Conservation (phyloP, 2,113 vertebrate species). For the Corythornis madagascariensis region DNA sequence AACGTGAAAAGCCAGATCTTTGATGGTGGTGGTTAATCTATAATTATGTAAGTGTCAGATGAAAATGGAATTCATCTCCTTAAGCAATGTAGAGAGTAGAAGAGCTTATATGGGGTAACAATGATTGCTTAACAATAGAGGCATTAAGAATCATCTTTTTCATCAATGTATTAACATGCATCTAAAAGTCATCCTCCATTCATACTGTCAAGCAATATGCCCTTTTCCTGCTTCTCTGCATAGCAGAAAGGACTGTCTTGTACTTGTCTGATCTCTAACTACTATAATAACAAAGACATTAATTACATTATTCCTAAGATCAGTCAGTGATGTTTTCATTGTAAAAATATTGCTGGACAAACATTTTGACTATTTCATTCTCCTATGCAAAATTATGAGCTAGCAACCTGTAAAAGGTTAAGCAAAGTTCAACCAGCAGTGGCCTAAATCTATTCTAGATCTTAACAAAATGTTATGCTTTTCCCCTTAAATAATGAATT, state of each 20-base stretch:
- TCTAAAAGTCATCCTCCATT: slow-evolving; percentile 39
- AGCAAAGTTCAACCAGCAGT: not conserved
- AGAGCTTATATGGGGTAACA: not conserved
- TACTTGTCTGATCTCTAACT: not conserved
- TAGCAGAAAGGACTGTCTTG: not conserved
- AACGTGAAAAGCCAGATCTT: slow-evolving; percentile 30
- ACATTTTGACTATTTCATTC: not conserved
- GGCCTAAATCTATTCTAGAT: not conserved
- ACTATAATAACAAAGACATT: not conserved
- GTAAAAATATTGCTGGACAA: not conserved
- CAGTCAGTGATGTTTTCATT: not conserved
- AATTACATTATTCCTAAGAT: not conserved
- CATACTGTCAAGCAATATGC: not conserved
- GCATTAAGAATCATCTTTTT: not conserved
- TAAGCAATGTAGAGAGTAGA: not conserved
- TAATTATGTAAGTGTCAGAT: slow-evolving; percentile 32
- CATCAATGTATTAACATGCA: not conserved
- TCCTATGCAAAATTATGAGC: not conserved
- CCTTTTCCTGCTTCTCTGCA: not conserved
- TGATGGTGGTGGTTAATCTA: slow-evolving; percentile 15
- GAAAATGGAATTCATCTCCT: slow-evolving; percentile 30
- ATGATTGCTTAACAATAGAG: slow-evolving; percentile 25
- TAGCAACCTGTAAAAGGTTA: not conserved
- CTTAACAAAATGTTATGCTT: not conserved
- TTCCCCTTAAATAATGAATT: not conserved